Base-by-base conservation (phyloP, 2,113 vertebrate species). In the Sapayoa aenigma region DNA sequence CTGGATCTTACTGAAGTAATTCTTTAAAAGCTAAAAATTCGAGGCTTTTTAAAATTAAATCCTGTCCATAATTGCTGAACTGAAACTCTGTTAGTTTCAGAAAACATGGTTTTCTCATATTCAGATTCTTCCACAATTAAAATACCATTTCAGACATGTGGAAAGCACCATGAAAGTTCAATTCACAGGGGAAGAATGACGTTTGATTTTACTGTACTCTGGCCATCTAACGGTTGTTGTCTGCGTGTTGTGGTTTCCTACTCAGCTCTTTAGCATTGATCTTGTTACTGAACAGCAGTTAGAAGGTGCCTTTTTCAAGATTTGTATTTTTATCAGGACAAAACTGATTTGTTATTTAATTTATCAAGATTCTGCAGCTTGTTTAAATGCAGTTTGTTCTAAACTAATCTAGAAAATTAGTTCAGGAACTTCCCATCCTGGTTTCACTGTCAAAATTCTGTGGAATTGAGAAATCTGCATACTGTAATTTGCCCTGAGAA, bases 31-130 rank as follows among this genome's bases (percentile, higher is more conserved):
- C 27, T 66, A 65, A 73, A 81, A 88, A 23, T n/a, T 4, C 4
- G 4, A 0, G 0, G 0, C 16, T 33, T 75, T 60, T 56, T 4
- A 18, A 55, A 79, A 46, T 23, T 27, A 39, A 22, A 65, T 71
- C 11, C 52, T 46, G 9, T 41, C 63, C 15, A 6, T 60, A 72
- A n/a, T 41, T 60, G 41, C 31, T 3, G 1, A 86, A 84, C 14
- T 68, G n/a, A 13, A 88, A 56, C 16, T 35, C 55, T 46, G 24
- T 39, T 47, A 31, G 22, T 28, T 91, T 68, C 25, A 74, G 35
- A 71, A 84, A 69, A 47, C 15, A 63, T 33, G 53, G 21, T 52
- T 52, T 39, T 8, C 31, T 76, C 31, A 59, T 10, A 79, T 35
- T 80, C 14, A 72, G 24, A 42, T 28, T 86, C 12, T 68, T 41